Evolutionary conservation across 2,888 invertebrate species (phyloP).

Genomic region (Cordilura impudica): DNA sequence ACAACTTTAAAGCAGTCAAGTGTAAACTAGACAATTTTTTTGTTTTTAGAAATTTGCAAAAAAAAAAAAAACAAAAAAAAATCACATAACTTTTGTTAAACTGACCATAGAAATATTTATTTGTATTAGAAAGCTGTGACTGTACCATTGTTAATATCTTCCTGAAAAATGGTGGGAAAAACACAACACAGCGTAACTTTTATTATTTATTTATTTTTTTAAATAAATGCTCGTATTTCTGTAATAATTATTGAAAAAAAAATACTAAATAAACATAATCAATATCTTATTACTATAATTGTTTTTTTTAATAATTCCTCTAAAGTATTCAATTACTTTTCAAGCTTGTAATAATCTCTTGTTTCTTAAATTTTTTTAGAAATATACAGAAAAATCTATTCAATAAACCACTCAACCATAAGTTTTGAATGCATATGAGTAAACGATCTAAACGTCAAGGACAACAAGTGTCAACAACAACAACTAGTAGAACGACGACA

Average conservation of each 20-base stretch:
- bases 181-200: background rate
- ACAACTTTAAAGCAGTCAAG: slow-evolving; percentile 37
- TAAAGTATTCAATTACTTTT: background rate
- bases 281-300: background rate
- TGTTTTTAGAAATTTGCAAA: background rate
- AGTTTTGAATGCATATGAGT: slow-evolving; percentile 53
- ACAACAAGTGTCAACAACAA: slow-evolving; percentile 49
- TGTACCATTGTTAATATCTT: background rate
- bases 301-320: background rate
- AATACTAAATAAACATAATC: too few species aligned
- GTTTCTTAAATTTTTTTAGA: too few species aligned
- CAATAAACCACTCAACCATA: slow-evolving; percentile 25
- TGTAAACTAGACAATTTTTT: slow-evolving; percentile 26
- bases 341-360: background rate
- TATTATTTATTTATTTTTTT: background rate
- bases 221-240: background rate
- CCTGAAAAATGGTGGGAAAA: background rate
- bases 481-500: slow-evolving; percentile 18
- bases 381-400: background rate
- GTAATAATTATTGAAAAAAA: background rate
- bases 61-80: background rate
- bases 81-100: background rate
- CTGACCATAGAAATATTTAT: background rate
- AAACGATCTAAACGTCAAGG: slow-evolving; percentile 49
- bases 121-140: background rate